A percentile compares a stretch with the other conserved stretches of the same genome.
These are phyloP conservation scores for Scaeva pyrastri DNA, from an alignment of 2,888 invertebrate genomes.

Conservation along the genomic window DNA sequence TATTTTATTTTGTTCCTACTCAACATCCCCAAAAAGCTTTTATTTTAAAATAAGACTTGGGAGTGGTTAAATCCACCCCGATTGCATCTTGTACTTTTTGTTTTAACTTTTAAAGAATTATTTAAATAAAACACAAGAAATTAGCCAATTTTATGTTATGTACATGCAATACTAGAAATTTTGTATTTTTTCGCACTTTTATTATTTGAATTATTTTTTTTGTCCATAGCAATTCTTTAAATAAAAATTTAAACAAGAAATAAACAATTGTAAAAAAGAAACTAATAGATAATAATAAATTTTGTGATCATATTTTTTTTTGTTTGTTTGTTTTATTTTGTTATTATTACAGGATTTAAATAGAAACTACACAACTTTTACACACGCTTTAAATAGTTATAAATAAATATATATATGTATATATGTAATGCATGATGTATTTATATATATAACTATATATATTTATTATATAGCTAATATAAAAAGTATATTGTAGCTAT, in stretches of 20 bases:
- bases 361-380: slow-evolving; percentile 74
- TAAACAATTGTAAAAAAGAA: slow-evolving; percentile 59
- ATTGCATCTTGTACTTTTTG: too few relatives aligned
- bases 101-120: too few relatives aligned
- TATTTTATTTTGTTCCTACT: too few relatives aligned
- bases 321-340: slow-evolving; percentile 56
- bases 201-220: slow-evolving; percentile 52
- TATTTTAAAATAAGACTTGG: too few relatives aligned
- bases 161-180: slow-evolving; percentile 75
- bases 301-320: slow-evolving; percentile 60
- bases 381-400: slow-evolving; percentile 67
- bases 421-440: slow-evolving; percentile 24
- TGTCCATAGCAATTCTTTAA: slow-evolving; percentile 67
- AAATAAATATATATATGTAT: slow-evolving; percentile 72
- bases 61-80: too few relatives aligned
- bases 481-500: slow-evolving; percentile 62
- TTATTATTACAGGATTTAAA: slow-evolving; percentile 75
- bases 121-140: slow-evolving; percentile 61
- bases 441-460: slow-evolving; percentile 61
- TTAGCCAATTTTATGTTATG: slow-evolving; percentile 71
- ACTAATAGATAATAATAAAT: slow-evolving; percentile 65
- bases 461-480: slow-evolving; percentile 63
- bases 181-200: slow-evolving; percentile 68
- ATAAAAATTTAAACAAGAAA: slow-evolving; percentile 50
- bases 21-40: too few relatives aligned